Percentiles rank a stretch among this genome's conserved stretches.
phyloP scores from a whole-genome alignment of 1,140 invertebrate genomes.

The Drosophila orosa region DNA sequence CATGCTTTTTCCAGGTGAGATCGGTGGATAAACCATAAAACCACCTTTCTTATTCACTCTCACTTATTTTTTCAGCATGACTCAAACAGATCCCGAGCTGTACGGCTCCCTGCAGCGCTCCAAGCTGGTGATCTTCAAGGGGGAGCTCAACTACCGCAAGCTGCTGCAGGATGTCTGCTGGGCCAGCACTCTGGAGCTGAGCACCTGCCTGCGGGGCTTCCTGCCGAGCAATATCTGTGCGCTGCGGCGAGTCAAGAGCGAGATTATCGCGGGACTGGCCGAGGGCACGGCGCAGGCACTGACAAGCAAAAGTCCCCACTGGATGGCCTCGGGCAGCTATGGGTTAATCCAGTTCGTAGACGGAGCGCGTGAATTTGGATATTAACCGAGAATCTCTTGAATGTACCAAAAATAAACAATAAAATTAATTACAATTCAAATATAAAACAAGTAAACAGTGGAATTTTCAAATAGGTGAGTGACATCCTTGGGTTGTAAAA shows the following conservation, averaged over 20 bases:
- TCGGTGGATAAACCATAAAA: not conserved
- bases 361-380: conserved; percentile 58
- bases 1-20: conserved; percentile 86
- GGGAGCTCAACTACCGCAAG: conserved; percentile 98
- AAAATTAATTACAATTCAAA: too few relatives aligned
- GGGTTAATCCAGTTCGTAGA: conserved; percentile 85
- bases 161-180: conserved; percentile 95
- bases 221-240: conserved; percentile 91
- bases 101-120: conserved; percentile 90
- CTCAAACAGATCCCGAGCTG: conserved; percentile 87
- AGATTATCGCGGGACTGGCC: conserved; percentile 93
- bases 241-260: conserved; percentile 95
- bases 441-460: too few relatives aligned
- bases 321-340: conserved; percentile 95
- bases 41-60: not conserved
- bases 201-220: conserved; percentile 90
- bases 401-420: conserved; percentile 22
- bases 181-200: conserved; percentile 89
- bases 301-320: conserved; percentile 88
- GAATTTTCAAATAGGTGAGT: too few relatives aligned
- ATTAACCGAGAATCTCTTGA: conserved; percentile 36
- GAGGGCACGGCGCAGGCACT: conserved; percentile 87
- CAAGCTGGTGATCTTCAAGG: conserved; percentile 95
- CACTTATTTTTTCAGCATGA: conserved; percentile 88
- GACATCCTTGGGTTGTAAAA: too few relatives aligned